These are phyloP conservation scores for Azemiops feae DNA, from an alignment of 2,113 vertebrate species.

Conservation along the genomic window DNA sequence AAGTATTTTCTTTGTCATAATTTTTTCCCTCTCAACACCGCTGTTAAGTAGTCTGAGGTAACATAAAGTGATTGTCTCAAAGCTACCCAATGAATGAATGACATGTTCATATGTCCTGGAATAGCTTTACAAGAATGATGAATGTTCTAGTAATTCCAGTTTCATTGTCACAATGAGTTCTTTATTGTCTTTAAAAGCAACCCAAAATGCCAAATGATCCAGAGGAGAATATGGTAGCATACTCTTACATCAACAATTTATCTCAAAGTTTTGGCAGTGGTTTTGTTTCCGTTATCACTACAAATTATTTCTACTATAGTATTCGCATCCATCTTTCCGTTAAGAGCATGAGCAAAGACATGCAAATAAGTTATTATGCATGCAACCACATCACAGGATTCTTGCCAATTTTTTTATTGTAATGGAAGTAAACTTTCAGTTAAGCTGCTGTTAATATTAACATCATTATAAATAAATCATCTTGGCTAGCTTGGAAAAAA, in stretches of 20 bases:
- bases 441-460: not conserved
- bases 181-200: not conserved
- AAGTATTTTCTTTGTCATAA: not conserved
- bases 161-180: not conserved
- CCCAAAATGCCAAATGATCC: not conserved
- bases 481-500: not conserved
- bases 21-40: not conserved
- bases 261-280: not conserved
- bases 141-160: not conserved
- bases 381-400: not conserved
- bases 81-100: not conserved
- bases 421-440: not conserved
- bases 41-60: not conserved
- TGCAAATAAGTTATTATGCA: not conserved
- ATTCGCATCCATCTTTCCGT: not conserved
- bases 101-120: not conserved
- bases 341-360: not conserved
- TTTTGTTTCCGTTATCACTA: not conserved
- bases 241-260: not conserved
- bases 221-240: not conserved
- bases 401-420: not conserved
- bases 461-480: not conserved
- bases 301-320: not conserved
- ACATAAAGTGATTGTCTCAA: not conserved
- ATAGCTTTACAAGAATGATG: not conserved